phyloP scores from a whole-genome alignment of 2,113 vertebrate species.

The Ictalurus punctatus region DNA sequence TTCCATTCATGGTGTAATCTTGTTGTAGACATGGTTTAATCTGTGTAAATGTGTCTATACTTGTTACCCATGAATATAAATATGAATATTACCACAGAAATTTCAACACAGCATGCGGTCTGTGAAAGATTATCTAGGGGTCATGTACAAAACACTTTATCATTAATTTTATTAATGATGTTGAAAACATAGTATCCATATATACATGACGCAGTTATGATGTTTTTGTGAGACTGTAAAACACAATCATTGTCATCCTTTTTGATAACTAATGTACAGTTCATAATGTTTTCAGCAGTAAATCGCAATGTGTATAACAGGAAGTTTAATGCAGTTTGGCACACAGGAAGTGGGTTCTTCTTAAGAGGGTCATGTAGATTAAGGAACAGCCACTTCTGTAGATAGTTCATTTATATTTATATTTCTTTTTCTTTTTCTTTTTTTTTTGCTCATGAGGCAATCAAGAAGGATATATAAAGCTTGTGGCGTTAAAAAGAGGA shows the following conservation, averaged over 20 bases:
- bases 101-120: neutral
- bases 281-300: neutral
- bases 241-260: neutral
- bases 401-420: constrained; percentile 4
- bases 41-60: neutral
- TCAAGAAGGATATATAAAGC: neutral
- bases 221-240: neutral
- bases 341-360: neutral
- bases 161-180: neutral
- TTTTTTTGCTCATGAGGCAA: neutral
- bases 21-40: too few species aligned
- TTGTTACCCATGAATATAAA: neutral
- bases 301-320: neutral
- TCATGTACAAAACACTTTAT: neutral
- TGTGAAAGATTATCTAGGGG: neutral
- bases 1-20: too few species aligned
- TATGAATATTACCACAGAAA: neutral
- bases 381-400: neutral
- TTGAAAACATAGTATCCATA: neutral
- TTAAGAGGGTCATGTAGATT: neutral
- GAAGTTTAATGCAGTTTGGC: neutral
- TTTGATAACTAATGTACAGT: neutral
- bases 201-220: neutral
- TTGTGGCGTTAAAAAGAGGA: neutral
- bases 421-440: too few species aligned